These are phyloP conservation scores for Leptinotarsa defecta DNA, from an alignment of 1,140 invertebrate genomes.

Conservation along the genomic window DNA sequence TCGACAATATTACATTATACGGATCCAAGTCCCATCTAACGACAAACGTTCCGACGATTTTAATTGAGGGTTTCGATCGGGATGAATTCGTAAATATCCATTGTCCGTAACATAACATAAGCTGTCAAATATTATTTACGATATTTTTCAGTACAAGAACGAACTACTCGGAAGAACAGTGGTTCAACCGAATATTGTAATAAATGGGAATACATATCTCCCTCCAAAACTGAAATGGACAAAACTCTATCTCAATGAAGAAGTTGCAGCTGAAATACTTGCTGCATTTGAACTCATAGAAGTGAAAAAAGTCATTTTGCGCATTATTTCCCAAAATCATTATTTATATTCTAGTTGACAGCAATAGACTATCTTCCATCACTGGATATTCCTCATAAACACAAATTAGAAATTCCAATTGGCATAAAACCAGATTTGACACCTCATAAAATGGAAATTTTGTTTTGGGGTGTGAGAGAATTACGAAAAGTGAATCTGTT, in stretches of 20 bases:
- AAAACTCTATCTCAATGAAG: constrained; percentile 56
- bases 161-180: constrained; percentile 63
- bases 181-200: constrained; percentile 53
- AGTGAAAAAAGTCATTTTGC: constrained; percentile 41
- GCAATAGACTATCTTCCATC: no score
- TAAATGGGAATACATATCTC: constrained; percentile 58
- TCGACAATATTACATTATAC: constrained; percentile 58
- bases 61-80: constrained; percentile 56
- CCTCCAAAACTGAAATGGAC: constrained; percentile 62
- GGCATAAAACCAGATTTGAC: constrained; percentile 51
- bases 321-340: no score
- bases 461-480: constrained; percentile 68
- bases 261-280: constrained; percentile 60
- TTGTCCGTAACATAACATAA: background rate
- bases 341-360: no score
- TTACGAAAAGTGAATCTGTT: constrained; percentile 58
- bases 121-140: no score
- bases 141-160: constrained; percentile 55
- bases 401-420: background rate
- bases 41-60: constrained; percentile 56
- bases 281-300: constrained; percentile 64
- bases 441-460: constrained; percentile 60
- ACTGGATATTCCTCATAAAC: background rate
- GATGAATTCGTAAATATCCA: constrained; percentile 42
- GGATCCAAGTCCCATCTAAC: constrained; percentile 59